Percentiles rank a stretch among this genome's conserved stretches.
phyloP scores from a whole-genome alignment of 1,140 invertebrate genomes.

The Stratiolaelaps scimitus region DNA sequence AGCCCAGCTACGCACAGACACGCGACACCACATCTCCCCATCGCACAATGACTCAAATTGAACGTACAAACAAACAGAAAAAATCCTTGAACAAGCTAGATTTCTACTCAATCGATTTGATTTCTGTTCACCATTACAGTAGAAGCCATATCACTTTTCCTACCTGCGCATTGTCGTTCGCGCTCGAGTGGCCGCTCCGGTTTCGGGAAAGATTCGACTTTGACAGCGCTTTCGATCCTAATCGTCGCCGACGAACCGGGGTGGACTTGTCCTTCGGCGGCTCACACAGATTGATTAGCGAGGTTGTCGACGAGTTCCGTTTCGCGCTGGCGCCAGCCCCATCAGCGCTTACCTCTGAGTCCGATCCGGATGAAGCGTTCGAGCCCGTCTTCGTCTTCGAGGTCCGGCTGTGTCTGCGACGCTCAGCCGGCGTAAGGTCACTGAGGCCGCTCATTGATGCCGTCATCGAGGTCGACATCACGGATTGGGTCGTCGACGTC shows the following conservation, averaged over 20 bases:
- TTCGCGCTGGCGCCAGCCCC: background rate
- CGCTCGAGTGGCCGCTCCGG: conserved; percentile 4
- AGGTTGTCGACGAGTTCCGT: conserved; percentile 16
- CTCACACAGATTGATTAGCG: conserved; percentile 24
- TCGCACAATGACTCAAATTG: too few species aligned
- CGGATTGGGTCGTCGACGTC: background rate
- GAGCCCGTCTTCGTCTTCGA: conserved; percentile 2
- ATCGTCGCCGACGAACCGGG: background rate
- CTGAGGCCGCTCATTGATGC: background rate
- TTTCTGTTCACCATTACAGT: too few species aligned
- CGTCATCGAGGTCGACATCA: background rate
- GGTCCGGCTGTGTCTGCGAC: conserved; percentile 14
- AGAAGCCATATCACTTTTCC: too few species aligned
- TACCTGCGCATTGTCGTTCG: conserved; percentile 8
- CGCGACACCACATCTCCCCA: too few species aligned
- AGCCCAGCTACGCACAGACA: too few species aligned
- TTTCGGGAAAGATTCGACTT: background rate
- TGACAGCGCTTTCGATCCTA: conserved; percentile 14
- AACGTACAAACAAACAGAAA: too few species aligned
- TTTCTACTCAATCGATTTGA: too few species aligned
- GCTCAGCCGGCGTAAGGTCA: background rate
- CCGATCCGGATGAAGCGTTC: conserved; percentile 2
- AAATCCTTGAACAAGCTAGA: too few species aligned
- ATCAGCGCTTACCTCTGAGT: conserved; percentile 15
- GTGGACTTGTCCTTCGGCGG: conserved; percentile 17